phyloP scores from a whole-genome alignment of 2,797 vertebrate genomes.

The Anolis apletophallus region DNA sequence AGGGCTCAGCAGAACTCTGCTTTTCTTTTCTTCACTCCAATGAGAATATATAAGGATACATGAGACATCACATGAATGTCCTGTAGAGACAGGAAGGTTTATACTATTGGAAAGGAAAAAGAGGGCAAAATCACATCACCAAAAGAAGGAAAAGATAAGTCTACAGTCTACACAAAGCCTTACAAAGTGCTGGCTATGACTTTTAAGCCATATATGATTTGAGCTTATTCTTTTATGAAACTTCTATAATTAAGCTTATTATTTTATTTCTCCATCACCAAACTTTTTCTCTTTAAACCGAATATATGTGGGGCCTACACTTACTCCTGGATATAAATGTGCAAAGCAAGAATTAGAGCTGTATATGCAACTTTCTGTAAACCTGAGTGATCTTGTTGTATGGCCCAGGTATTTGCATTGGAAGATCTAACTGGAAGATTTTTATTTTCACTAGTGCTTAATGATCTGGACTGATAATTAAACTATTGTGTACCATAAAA shows the following conservation, averaged over 20 bases:
- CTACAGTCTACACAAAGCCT: too few species aligned
- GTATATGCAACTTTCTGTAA: background rate
- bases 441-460: background rate
- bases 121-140: too few species aligned
- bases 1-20: background rate
- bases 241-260: too few species aligned
- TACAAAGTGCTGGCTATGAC: too few species aligned
- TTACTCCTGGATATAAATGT: background rate
- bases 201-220: too few species aligned
- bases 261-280: too few species aligned
- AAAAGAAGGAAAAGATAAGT: too few species aligned
- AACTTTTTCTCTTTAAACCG: too few species aligned
- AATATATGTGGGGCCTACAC: too few species aligned
- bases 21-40: background rate
- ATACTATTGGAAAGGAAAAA: background rate
- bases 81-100: background rate
- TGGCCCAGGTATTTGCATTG: background rate
- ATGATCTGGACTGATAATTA: background rate
- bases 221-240: too few species aligned
- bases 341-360: background rate
- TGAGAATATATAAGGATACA: background rate
- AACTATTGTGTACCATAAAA: background rate
- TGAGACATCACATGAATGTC: background rate
- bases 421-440: background rate
- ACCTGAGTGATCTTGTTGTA: too few species aligned